Percentiles rank a stretch among this genome's conserved stretches.
Evolutionary conservation across 2,888 invertebrate genomes (phyloP).

Genomic region (Lasius fuliginosus): DNA sequence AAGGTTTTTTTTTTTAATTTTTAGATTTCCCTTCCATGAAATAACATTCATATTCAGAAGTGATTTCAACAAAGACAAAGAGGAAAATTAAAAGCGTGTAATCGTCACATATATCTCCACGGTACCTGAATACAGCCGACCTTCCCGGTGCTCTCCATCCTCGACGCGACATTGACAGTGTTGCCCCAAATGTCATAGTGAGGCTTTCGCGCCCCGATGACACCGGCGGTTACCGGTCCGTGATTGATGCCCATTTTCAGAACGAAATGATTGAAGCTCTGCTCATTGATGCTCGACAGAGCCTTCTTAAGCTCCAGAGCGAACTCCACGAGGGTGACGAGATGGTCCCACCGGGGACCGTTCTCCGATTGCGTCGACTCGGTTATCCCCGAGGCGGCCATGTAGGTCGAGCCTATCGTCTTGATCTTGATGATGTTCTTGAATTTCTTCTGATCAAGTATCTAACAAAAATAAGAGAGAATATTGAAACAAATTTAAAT

Average conservation of each 20-base stretch:
- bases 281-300: conserved; percentile 96
- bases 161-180: conserved; percentile 98
- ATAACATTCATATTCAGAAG: not conserved
- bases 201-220: conserved; percentile 97
- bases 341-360: conserved; percentile 91
- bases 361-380: conserved; percentile 80
- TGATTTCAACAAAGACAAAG: not conserved
- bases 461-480: conserved; percentile 86
- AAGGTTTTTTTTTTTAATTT: conserved; percentile 57
- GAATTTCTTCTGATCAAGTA: conserved; percentile 94
- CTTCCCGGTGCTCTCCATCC: conserved; percentile 99
- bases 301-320: conserved; percentile 96
- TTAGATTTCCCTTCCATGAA: not conserved
- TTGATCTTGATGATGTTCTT: conserved; percentile 97
- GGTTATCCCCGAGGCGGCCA: conserved; percentile 93
- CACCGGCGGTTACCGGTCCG: conserved; percentile 98
- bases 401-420: conserved; percentile 97
- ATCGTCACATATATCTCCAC: not conserved
- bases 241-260: conserved; percentile 98
- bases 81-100: not conserved
- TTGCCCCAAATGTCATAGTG: conserved; percentile 99
- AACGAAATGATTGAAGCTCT: conserved; percentile 98
- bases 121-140: conserved; percentile 96
- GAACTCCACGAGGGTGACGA: conserved; percentile 95
- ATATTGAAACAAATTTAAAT: not conserved